These are phyloP conservation scores for Catocala fraxini DNA, from an alignment of 2,888 invertebrate genomes.

Conservation along the genomic window DNA sequence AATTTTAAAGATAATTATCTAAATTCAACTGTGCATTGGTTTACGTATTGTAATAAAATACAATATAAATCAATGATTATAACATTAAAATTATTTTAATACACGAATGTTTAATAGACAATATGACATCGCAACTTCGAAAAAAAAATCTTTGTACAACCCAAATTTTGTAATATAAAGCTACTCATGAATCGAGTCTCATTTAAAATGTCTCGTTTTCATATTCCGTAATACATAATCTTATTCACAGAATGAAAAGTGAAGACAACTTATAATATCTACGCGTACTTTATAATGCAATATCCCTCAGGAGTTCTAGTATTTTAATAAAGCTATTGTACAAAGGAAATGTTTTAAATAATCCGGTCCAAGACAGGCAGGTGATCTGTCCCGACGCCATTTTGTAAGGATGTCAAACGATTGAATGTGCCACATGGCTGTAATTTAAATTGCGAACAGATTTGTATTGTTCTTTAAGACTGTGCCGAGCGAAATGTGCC, in stretches of 20 bases:
- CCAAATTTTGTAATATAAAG: too few relatives aligned
- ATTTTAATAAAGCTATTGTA: slow-evolving; percentile 25
- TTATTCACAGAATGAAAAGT: background rate
- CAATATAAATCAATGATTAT: too few relatives aligned
- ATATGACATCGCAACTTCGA: too few relatives aligned
- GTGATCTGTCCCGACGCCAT: slow-evolving; percentile 17
- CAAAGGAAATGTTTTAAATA: slow-evolving; percentile 38
- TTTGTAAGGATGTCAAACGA: slow-evolving; percentile 14
- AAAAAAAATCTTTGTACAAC: too few relatives aligned
- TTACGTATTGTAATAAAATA: too few relatives aligned
- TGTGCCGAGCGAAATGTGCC: too few relatives aligned
- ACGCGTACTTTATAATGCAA: slow-evolving; percentile 15
- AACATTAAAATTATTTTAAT: too few relatives aligned
- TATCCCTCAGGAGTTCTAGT: slow-evolving; percentile 8
- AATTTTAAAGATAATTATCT: too few relatives aligned
- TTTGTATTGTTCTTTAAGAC: background rate
- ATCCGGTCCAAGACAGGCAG: slow-evolving; percentile 25
- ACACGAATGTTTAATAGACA: too few relatives aligned
- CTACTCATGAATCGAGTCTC: too few relatives aligned
- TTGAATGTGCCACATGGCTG: slow-evolving; percentile 14
- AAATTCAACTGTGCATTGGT: too few relatives aligned
- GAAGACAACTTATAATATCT: slow-evolving; percentile 2
- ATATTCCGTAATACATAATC: background rate
- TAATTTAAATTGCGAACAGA: background rate
- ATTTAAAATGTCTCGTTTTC: too few relatives aligned